These are phyloP conservation scores for Musca vetustissima DNA, from an alignment of 1,140 invertebrate species.

Conservation along the genomic window DNA sequence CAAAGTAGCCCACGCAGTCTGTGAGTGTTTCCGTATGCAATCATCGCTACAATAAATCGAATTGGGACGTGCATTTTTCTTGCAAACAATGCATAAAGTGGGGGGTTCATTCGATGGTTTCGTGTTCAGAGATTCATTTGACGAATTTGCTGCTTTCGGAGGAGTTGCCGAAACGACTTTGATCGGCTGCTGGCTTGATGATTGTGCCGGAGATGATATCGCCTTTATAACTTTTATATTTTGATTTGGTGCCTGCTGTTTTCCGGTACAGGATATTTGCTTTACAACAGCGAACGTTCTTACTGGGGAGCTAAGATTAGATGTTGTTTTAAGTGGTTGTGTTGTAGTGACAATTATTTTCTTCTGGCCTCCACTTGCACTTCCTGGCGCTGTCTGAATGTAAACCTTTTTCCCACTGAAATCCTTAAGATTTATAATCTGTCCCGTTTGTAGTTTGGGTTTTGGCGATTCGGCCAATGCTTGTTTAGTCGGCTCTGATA, in stretches of 20 bases:
- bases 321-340: neutral
- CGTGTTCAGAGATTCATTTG: neutral
- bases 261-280: neutral
- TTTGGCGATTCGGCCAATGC: neutral
- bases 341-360: neutral
- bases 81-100: conserved; percentile 69
- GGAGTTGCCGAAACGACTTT: neutral
- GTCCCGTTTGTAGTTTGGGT: neutral
- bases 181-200: neutral
- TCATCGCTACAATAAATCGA: conserved; percentile 86
- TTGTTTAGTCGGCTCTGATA: neutral
- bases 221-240: conserved; percentile 10
- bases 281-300: conserved; percentile 6
- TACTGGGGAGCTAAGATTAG: neutral
- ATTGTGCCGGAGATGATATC: neutral
- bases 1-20: conserved; percentile 60
- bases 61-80: conserved; percentile 67
- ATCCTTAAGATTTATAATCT: conserved; percentile 10
- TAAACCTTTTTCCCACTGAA: neutral
- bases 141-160: neutral
- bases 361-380: neutral
- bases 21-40: conserved; percentile 83
- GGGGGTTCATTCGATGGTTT: conserved; percentile 26
- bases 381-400: neutral
- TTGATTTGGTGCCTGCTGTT: neutral